These are phyloP conservation scores for Marronus borbonicus DNA, from an alignment of 2,888 invertebrate genomes.

Conservation along the genomic window DNA sequence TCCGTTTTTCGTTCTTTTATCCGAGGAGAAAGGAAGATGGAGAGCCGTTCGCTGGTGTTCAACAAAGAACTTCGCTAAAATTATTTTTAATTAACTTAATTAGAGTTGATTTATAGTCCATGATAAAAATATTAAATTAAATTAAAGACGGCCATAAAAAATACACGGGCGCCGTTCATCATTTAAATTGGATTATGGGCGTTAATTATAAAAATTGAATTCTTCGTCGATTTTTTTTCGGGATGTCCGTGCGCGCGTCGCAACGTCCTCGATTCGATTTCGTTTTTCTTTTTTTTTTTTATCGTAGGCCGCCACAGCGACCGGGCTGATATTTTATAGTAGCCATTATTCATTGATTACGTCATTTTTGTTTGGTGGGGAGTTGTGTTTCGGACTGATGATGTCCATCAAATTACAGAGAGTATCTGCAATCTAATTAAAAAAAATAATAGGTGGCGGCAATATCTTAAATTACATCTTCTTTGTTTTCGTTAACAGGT, in stretches of 20 bases:
- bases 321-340: slow-evolving; percentile 1
- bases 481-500: no score
- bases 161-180: slow-evolving; percentile 63
- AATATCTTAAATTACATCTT: no score
- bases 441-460: no score
- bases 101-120: slow-evolving; percentile 62
- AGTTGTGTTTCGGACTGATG: slow-evolving; percentile 6
- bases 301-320: not conserved
- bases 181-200: slow-evolving; percentile 65
- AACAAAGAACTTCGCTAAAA: slow-evolving; percentile 67
- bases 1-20: slow-evolving; percentile 64
- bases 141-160: slow-evolving; percentile 69
- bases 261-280: slow-evolving; percentile 7
- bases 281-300: slow-evolving; percentile 6
- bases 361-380: not conserved
- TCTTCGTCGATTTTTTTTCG: slow-evolving; percentile 56
- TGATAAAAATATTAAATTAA: slow-evolving; percentile 70
- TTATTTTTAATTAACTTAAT: slow-evolving; percentile 68
- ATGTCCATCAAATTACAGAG: slow-evolving; percentile 8
- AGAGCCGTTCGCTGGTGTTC: not conserved
- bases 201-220: slow-evolving; percentile 66
- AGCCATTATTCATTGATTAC: slow-evolving; percentile 16
- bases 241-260: not conserved
- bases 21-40: slow-evolving; percentile 46
- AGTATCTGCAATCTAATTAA: not conserved